Base-by-base conservation (phyloP, 2,888 invertebrate species). In the Mesochorus sp. region DNA sequence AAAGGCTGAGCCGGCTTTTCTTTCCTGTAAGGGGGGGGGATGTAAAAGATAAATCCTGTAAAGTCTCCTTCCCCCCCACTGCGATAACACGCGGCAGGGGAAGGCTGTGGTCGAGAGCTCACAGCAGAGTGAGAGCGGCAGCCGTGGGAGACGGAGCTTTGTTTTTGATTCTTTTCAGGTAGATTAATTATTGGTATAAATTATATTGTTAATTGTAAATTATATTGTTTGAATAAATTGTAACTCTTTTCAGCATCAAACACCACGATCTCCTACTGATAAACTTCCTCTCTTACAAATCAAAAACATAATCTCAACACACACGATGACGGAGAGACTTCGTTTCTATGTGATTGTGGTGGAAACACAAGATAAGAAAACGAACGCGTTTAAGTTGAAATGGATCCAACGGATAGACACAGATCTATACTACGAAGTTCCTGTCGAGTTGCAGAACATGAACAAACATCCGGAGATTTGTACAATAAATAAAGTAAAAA, bases 281-380 rank as follows among this genome's bases (percentile, higher is more conserved):
- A 4, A 2, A 44, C 21, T 2, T 10, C n/a, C 62, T 64, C 44
- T 3, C 26, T 53, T 53, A 73, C 44, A 64, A 72, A 72, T 72
- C 73, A 73, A 73, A 74, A 78, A 57, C 68, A 57, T 31, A 73
- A 55, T 67, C 73, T 74, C 57, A n/a, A n/a, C n/a, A n/a, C 10
- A 51, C 73, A 73, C 55, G 68, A 74, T 39, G 77, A 68, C 14
- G 8, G 68, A 61, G 67, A 62, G 74, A 78, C 74, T 78, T 74
- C 77, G 64, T 68, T 74, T 78, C 39, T 78, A 78, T 51, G 73
- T 31, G 77, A 78, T 49, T 37, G 64, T 68, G 68, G 73, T 74
- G 64, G 73, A 78, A 55, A 61, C 77, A 49, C 0, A 68, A 42
- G 73, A 68, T 6, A 78, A 49, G 26, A 78, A 78, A 78, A 74